Evolutionary conservation across 2,888 invertebrate species (phyloP), one percentile per base, ranked within the genome.

Genomic region (Phorcus lineatus): DNA sequence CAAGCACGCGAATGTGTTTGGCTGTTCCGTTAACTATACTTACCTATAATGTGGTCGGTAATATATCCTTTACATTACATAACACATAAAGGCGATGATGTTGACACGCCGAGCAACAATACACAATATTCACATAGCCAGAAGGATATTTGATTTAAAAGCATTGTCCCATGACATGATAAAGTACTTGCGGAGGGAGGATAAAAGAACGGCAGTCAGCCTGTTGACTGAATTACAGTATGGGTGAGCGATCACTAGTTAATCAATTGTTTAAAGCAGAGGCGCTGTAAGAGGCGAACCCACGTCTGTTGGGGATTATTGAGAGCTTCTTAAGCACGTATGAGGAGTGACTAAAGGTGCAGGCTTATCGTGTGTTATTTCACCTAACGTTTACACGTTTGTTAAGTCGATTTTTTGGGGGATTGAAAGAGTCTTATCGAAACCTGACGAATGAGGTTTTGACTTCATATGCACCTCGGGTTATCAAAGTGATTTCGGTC

Each of bases 191-290:
- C n/a, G 13, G 28, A 17, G 78, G 81, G 81, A 70, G 74, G 81
- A 62, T 31, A 81, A 81, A 28, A 31, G 54, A 81, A 81, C 47
- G 53, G 81, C 81, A 24, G 53, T 74, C 78, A 76, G 19, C 75
- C 81, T 24, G 57, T 57, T 57, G 62, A 62, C 28, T 28, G 28
- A 62, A 62, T 62, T 62, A 28, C 62, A 19, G 9, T 24, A 62
- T n/a, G 62, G 62, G 62, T 62, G 62, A 62, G 28, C 28, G 62
- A 28, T 28, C 62, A 24, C 24, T 28, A n/a, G 24, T 62, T 62
- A 62, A 62, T 62, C 62, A 62, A 62, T 62, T 62, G 62, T 62
- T 28, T 24, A 62, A 62, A 28, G 24, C 24, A 24, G 57, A 57
- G 57, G 19, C 57, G 57, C 22, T 24, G 13, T 57, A 57, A 57